These are phyloP conservation scores for Pteronotus mesoamericanus DNA, from an alignment of 2,797 vertebrate genomes.

Conservation along the genomic window DNA sequence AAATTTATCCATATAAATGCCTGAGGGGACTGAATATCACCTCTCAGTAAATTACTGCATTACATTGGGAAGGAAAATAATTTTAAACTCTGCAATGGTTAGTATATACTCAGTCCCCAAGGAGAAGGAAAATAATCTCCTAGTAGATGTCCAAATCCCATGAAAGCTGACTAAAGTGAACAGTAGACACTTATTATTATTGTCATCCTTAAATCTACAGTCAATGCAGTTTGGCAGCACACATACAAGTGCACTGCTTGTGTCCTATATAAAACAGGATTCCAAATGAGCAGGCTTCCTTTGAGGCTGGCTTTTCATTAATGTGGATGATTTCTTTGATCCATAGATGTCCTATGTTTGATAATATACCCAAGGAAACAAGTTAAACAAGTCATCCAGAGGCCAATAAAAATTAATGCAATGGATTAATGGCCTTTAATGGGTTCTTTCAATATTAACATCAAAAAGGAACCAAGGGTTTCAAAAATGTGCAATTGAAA, in stretches of 20 bases:
- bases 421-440: conserved; percentile 14
- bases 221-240: not conserved
- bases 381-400: conserved; percentile 30
- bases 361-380: not conserved
- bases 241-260: not conserved
- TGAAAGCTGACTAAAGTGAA: conserved; percentile 22
- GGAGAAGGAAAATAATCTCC: not conserved
- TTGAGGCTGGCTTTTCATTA: conserved; percentile 27
- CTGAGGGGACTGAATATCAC: not conserved
- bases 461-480: conserved; percentile 6
- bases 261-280: not conserved
- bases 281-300: not conserved
- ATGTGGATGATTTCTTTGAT: conserved; percentile 14
- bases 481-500: not conserved
- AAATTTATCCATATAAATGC: not conserved
- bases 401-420: conserved; percentile 26
- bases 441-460: conserved; percentile 1
- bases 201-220: not conserved
- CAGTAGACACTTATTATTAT: not conserved
- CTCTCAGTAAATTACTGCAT: not conserved
- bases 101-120: not conserved
- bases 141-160: not conserved
- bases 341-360: conserved; percentile 29
- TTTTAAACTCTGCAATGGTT: not conserved
- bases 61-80: not conserved